Evolutionary conservation across 2,888 invertebrate genomes (phyloP).

Genomic region (Anoplius nigerrimus): DNA sequence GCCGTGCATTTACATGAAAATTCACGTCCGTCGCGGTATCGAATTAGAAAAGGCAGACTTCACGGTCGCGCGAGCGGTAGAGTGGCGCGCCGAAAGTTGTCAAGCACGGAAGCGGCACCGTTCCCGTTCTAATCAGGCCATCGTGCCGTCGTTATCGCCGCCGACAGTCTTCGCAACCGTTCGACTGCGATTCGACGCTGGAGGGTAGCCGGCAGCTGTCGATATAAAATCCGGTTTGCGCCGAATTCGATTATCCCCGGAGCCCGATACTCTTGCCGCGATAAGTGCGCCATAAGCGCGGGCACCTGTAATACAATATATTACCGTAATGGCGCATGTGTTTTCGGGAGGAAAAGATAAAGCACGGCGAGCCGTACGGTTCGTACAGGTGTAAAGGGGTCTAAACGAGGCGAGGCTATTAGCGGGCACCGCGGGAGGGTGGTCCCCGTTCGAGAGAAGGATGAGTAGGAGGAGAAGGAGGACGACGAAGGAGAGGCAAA

Average conservation of each 20-base stretch:
- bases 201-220: constrained; percentile 30
- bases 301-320: constrained; percentile 56
- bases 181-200: no score
- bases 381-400: constrained; percentile 68
- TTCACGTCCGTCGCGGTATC: no score
- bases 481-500: constrained; percentile 10
- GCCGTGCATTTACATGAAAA: no score
- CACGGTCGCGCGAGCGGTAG: no score
- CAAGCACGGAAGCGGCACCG: no score
- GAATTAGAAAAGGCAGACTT: no score
- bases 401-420: constrained; percentile 68
- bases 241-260: constrained; percentile 42
- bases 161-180: not conserved
- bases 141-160: not conserved
- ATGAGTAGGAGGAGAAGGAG: constrained; percentile 25
- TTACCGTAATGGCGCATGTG: constrained; percentile 59
- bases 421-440: constrained; percentile 59
- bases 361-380: constrained; percentile 44
- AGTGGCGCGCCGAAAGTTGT: no score
- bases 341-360: constrained; percentile 49
- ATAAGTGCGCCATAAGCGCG: constrained; percentile 45
- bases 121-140: no score
- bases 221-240: constrained; percentile 48
- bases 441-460: constrained; percentile 38
- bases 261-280: constrained; percentile 15